A percentile compares a stretch with the other conserved stretches of the same genome.
phyloP scores from a whole-genome alignment of 2,113 vertebrate genomes.

The Nansenia antarctica region DNA sequence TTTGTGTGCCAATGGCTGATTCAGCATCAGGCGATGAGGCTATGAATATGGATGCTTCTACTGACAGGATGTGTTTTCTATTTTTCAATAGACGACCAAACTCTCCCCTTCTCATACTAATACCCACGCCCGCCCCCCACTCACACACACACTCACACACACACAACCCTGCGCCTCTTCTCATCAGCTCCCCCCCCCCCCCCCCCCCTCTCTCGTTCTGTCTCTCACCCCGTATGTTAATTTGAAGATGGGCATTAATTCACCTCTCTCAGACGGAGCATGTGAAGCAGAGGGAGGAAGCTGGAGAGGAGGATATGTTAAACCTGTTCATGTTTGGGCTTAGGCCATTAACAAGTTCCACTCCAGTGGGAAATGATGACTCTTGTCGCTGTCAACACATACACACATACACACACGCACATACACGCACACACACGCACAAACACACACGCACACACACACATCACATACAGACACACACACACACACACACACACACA shows the following conservation, averaged over 20 bases:
- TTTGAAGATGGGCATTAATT: neutral
- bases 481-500: neutral
- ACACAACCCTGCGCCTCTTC: neutral
- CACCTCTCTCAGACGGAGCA: neutral
- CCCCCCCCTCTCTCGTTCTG: neutral
- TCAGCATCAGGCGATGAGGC: slow-evolving; percentile 21
- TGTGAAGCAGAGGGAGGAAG: neutral
- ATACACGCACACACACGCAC: neutral
- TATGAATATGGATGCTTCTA: slow-evolving; percentile 33
- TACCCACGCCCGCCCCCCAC: too few species aligned
- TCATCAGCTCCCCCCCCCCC: neutral
- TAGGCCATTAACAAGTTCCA: neutral
- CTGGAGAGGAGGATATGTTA: neutral
- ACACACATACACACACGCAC: neutral
- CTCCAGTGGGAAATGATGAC: neutral
- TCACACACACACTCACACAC: neutral
- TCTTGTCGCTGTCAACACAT: neutral
- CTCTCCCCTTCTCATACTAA: neutral
- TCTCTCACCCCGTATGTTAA: neutral
- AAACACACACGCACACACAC: neutral
- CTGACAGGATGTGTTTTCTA: slow-evolving; percentile 40
- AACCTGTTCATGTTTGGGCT: neutral
- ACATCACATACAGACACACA: neutral
- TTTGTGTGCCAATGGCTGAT: slow-evolving; percentile 30
- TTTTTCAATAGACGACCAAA: neutral